A percentile compares a stretch with the other conserved stretches of the same genome.
These are phyloP conservation scores for Eira barbara DNA, from an alignment of 2,113 vertebrate genomes.

Conservation along the genomic window DNA sequence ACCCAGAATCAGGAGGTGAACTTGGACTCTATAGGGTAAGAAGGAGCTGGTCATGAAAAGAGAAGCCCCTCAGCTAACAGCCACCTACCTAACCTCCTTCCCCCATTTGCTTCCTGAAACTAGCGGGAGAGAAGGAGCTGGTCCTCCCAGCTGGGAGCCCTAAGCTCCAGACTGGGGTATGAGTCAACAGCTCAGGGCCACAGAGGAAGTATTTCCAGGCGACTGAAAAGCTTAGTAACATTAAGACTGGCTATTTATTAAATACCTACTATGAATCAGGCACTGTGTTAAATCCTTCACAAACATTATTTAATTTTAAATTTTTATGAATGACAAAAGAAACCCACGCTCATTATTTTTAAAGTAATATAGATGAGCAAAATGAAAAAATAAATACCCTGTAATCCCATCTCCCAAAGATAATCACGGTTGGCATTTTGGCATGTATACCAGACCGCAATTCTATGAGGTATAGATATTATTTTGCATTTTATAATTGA, in stretches of 20 bases:
- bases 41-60: neutral
- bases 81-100: neutral
- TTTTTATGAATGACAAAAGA: slow-evolving; percentile 36
- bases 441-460: neutral
- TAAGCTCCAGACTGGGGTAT: neutral
- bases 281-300: slow-evolving; percentile 18
- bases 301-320: slow-evolving; percentile 48
- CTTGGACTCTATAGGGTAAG: neutral
- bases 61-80: neutral
- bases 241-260: neutral
- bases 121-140: neutral
- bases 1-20: neutral
- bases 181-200: neutral
- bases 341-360: slow-evolving; percentile 21
- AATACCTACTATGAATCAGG: neutral
- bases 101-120: neutral
- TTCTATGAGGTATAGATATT: neutral
- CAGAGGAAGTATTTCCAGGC: neutral
- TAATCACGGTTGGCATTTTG: neutral
- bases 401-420: slow-evolving; percentile 23
- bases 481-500: neutral
- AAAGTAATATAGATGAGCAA: slow-evolving; percentile 20
- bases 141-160: neutral
- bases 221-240: neutral
- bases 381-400: slow-evolving; percentile 43